Percentiles rank a stretch among this genome's conserved stretches.
phyloP scores from a whole-genome alignment of 1,140 invertebrate genomes.

The Oppia nitens region DNA sequence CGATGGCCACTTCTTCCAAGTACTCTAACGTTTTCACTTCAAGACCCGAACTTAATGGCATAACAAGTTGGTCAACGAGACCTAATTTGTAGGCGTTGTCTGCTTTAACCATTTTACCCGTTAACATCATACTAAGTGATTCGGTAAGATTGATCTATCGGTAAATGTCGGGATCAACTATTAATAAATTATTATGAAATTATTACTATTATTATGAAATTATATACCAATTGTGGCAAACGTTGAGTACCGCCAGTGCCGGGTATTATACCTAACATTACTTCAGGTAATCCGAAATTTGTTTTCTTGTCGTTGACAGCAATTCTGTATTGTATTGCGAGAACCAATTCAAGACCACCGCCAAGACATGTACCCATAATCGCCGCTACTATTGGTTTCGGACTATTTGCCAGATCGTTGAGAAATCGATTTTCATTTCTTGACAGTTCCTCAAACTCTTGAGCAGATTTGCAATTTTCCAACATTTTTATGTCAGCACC shows the following conservation, averaged over 20 bases:
- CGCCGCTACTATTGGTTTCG: constrained; percentile 86
- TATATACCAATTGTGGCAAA: constrained; percentile 61
- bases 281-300: constrained; percentile 72
- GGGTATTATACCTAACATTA: constrained; percentile 83
- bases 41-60: constrained; percentile 65
- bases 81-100: constrained; percentile 89
- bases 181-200: not conserved
- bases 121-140: constrained; percentile 77
- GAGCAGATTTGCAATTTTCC: constrained; percentile 46
- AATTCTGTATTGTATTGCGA: constrained; percentile 86
- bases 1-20: constrained; percentile 72
- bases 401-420: constrained; percentile 53
- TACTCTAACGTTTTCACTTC: constrained; percentile 61
- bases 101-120: constrained; percentile 71
- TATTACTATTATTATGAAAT: no score
- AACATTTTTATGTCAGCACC: constrained; percentile 76
- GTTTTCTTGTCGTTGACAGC: constrained; percentile 86
- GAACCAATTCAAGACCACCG: constrained; percentile 80
- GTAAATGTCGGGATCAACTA: constrained; percentile 15
- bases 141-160: constrained; percentile 49
- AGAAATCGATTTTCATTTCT: constrained; percentile 48
- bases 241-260: constrained; percentile 90
- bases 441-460: constrained; percentile 55
- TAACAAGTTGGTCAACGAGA: constrained; percentile 74
- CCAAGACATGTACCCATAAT: constrained; percentile 93